Evolutionary conservation across 2,113 vertebrate genomes (phyloP).

Genomic region (Propithecus coquereli): DNA sequence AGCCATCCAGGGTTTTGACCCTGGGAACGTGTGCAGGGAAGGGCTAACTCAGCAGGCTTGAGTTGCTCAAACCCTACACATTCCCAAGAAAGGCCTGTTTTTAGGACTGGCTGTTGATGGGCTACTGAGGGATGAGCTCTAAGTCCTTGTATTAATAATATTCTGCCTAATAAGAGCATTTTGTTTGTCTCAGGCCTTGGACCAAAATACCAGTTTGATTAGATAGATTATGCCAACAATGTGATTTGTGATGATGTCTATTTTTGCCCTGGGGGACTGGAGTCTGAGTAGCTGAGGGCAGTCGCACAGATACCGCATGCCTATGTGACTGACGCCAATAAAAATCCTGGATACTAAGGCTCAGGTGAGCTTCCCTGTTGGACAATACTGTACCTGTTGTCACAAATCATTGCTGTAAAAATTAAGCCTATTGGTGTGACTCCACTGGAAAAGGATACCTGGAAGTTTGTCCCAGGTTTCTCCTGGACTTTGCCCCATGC

Average conservation of each 20-base stretch:
- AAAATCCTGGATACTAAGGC: background rate
- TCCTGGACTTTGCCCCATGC: background rate
- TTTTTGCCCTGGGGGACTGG: background rate
- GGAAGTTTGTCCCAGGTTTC: background rate
- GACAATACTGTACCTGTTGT: background rate
- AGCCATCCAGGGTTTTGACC: background rate
- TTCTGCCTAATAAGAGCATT: background rate
- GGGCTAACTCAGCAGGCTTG: background rate
- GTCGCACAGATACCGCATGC: accelerated
- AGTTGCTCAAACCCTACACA: background rate
- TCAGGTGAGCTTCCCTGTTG: background rate
- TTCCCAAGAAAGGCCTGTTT: background rate
- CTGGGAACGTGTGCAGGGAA: background rate
- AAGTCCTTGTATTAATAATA: background rate
- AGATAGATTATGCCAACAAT: background rate
- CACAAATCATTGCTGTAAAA: background rate
- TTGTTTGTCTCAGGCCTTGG: background rate
- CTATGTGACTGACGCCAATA: background rate
- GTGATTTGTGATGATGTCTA: background rate
- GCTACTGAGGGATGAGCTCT: background rate
- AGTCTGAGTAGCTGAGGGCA: background rate
- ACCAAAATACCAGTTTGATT: background rate
- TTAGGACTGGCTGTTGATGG: background rate
- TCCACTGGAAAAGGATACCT: background rate
- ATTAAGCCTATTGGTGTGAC: background rate